Base-by-base conservation (phyloP, 2,113 vertebrate genomes). In the Poicephalus meyeri region DNA sequence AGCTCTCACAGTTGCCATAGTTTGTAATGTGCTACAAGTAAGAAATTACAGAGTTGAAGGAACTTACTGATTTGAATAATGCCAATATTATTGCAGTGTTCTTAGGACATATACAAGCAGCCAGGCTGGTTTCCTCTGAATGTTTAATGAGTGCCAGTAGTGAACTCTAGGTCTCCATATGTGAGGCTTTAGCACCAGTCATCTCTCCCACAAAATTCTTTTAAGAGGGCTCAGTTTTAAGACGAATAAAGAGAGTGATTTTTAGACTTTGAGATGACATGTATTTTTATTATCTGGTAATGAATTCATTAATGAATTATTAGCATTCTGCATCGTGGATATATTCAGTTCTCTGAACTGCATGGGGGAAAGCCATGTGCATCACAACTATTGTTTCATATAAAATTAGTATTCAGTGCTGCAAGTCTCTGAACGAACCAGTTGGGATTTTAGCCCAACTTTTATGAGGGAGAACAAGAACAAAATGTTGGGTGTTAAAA, bases 401-500 rank as follows among this genome's bases (percentile, higher is more conserved):
- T 46, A 42, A 81, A 91, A 86, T 96, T 58, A 90, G 28, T 87
- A 86, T 94, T 91, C 85, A 83, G 28, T 64, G 63, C 73, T 86
- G 72, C 85, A 70, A 0, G 66, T 77, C 68, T 88, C 70, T 0
- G 3, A 83, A 85, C 80, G 95, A 96, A 95, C 79, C 93, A 76
- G 7, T 73, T 92, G 96, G 91, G 93, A 83, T 92, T 93, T 92
- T 74, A 96, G 94, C 76, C 86, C 64, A 79, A 90, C 65, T 89
- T 77, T 70, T 94, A 66, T 8, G 78, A 90, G 56, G 83, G 71
- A 94, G 80, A 91, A 19, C 47, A 87, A 63, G 94, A 93, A 80
- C 69, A 93, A 95, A 94, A 91, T 85, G 73, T 82, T 91, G 71
- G 37, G 55, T 92, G 94, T 92, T 94, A 96, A 97, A 91, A 76